Base-by-base conservation (phyloP, 1,140 invertebrate genomes). In the Drosophila sp. region DNA sequence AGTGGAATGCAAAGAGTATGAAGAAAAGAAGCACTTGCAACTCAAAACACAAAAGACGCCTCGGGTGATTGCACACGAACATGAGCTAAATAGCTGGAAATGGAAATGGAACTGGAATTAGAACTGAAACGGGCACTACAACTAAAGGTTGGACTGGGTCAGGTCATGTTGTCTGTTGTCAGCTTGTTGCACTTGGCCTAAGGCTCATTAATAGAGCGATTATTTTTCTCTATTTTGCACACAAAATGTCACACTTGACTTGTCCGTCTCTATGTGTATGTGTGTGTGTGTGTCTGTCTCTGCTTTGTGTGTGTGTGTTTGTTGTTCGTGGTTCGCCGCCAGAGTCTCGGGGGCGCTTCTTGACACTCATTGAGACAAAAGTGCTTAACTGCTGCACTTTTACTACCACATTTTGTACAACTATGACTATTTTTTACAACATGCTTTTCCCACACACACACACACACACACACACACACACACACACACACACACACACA, bases 291-390 rank as follows among this genome's bases (percentile, higher is more conserved):
- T 21, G 25, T 56, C n/a, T 57, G 9, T 32, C 6, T 9, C 21
- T 32, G 14, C n/a, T n/a, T n/a, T 18, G 53, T 59, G 7, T 14
- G 38, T 16, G 36, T 51, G 21, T 40, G 25, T 32, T 38, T 78
- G 57, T 62, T 40, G 14, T 32, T 32, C 25, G 32, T 45, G 72
- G 29, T 1, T 21, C 21, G 21, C 21, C 21, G 21, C 38, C 57
- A 51, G 50, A 40, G 54, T 50, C 57, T 72, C 14, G 51, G 76
- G 50, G 72, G 70, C 62, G 65, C 76, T 89, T 89, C 83, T 89
- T 89, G 83, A 83, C 80, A 89, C 83, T 89, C 83, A 89, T 89
- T 83, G 84, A 89, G 83, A 89, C 84, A 89, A 89, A 89, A 89
- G 83, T 89, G 76, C 83, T 89, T 89, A 89, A 87, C 83, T 83